These are phyloP conservation scores for Drosophila suboccidentalis DNA, from an alignment of 2,888 invertebrate species.

Conservation along the genomic window DNA sequence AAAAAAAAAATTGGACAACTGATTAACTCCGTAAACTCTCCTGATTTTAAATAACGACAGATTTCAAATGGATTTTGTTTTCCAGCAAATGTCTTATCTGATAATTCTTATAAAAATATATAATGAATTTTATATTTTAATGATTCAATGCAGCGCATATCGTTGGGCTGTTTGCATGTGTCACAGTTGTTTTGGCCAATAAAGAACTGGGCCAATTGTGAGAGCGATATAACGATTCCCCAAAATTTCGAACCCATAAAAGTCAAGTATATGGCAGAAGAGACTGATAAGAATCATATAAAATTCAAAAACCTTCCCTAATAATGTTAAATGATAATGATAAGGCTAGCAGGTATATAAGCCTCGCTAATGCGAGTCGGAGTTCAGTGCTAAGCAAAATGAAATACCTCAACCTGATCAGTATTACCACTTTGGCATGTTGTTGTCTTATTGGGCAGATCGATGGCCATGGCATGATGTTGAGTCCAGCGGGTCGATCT, in stretches of 20 bases:
- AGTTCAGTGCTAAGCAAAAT: constrained; percentile 35
- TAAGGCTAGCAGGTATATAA: constrained; percentile 65
- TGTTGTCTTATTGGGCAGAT: constrained; percentile 21
- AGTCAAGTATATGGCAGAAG: constrained; percentile 18
- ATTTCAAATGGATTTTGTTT: not conserved
- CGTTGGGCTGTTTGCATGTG: constrained; percentile 29
- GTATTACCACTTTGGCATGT: constrained; percentile 6
- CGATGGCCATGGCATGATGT: constrained; percentile 87
- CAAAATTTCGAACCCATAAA: constrained; percentile 47
- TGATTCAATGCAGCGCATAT: constrained; percentile 31
- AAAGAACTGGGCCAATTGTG: constrained; percentile 7
- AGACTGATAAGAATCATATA: constrained; percentile 33
- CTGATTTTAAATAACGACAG: not conserved
- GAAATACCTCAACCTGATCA: constrained; percentile 18
- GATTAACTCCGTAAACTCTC: too few relatives aligned
- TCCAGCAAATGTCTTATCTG: not conserved
- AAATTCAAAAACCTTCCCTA: constrained; percentile 42
- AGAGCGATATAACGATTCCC: constrained; percentile 30
- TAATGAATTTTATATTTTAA: constrained; percentile 1
- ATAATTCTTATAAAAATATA: not conserved
- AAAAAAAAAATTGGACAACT: too few relatives aligned
- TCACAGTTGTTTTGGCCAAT: constrained; percentile 49
- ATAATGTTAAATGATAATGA: constrained; percentile 32
- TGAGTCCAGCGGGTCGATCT: constrained; percentile 87
- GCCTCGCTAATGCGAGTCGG: not conserved